phyloP scores from a whole-genome alignment of 2,888 invertebrate species.

The Leptinotarsa rubiginosa region DNA sequence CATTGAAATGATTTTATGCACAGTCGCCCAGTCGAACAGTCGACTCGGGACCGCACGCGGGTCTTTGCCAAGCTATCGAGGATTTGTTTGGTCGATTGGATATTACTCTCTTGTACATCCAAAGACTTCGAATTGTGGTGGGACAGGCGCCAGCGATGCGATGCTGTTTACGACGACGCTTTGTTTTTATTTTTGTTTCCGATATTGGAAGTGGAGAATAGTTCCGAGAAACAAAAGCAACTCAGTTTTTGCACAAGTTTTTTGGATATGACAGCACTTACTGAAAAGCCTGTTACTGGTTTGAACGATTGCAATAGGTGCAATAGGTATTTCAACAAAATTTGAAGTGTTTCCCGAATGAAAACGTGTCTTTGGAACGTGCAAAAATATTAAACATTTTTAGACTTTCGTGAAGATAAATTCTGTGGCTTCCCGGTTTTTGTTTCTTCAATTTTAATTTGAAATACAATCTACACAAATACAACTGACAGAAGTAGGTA shows the following conservation, averaged over 20 bases:
- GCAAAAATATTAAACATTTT: too few relatives aligned
- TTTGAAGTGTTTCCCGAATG: too few relatives aligned
- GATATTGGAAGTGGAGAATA: slow-evolving; percentile 8
- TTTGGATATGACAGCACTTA: too few relatives aligned
- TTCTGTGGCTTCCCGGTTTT: too few relatives aligned
- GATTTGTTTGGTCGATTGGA: slow-evolving; percentile 60
- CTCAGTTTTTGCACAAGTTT: background rate
- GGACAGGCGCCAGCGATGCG: slow-evolving; percentile 63
- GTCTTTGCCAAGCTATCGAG: slow-evolving; percentile 39
- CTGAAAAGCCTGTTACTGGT: too few relatives aligned
- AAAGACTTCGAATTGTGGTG: slow-evolving; percentile 59
- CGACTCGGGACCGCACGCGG: slow-evolving; percentile 28
- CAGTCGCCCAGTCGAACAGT: slow-evolving; percentile 60
- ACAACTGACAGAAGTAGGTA: too few relatives aligned
- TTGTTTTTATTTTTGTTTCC: slow-evolving; percentile 38
- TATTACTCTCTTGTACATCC: slow-evolving; percentile 64
- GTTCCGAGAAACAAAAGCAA: background rate
- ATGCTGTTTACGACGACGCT: slow-evolving; percentile 61
- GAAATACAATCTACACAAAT: too few relatives aligned
- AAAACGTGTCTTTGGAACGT: too few relatives aligned
- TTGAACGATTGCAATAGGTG: too few relatives aligned
- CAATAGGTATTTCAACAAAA: too few relatives aligned
- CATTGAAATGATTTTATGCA: slow-evolving; percentile 67
- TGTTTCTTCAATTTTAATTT: too few relatives aligned
- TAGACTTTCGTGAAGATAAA: too few relatives aligned